Percentiles rank a stretch among this genome's conserved stretches.
These are phyloP conservation scores for Heliocidaris erythrogramma DNA, from an alignment of 35 echinoderm and acorn worm genomes.

Conservation along the genomic window DNA sequence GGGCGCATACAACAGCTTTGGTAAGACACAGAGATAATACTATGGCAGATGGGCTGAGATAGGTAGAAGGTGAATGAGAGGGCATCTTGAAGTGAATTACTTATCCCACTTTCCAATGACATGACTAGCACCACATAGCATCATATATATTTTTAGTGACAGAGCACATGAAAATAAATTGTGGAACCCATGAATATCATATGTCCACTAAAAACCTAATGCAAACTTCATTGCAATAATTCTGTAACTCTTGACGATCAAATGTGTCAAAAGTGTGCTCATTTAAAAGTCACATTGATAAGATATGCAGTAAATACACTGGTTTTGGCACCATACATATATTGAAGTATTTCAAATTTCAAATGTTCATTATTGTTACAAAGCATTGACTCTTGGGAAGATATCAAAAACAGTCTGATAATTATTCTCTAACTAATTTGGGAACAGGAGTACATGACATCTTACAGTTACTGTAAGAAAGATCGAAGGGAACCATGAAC, in stretches of 20 bases:
- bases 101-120: not conserved
- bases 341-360: too few relatives aligned
- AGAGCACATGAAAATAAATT: not conserved
- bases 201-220: not conserved
- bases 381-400: too few relatives aligned
- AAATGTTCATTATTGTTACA: too few relatives aligned
- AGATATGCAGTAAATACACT: too few relatives aligned
- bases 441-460: not conserved
- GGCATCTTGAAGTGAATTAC: not conserved
- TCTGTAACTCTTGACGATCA: not conserved
- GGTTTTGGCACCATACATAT: too few relatives aligned
- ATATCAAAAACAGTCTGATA: too few relatives aligned
- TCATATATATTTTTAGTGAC: not conserved
- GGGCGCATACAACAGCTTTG: not conserved
- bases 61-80: not conserved
- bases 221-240: not conserved
- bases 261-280: not conserved
- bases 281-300: too few relatives aligned
- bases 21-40: not conserved
- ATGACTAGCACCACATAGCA: not conserved
- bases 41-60: slow-evolving; percentile 8
- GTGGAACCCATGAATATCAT: not conserved
- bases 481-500: not conserved
- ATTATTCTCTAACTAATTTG: not conserved
- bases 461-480: not conserved